A percentile compares a stretch with the other conserved stretches of the same genome.
These are phyloP conservation scores for Anarrhichthys ocellatus DNA, from an alignment of 2,113 vertebrate species.

Conservation along the genomic window DNA sequence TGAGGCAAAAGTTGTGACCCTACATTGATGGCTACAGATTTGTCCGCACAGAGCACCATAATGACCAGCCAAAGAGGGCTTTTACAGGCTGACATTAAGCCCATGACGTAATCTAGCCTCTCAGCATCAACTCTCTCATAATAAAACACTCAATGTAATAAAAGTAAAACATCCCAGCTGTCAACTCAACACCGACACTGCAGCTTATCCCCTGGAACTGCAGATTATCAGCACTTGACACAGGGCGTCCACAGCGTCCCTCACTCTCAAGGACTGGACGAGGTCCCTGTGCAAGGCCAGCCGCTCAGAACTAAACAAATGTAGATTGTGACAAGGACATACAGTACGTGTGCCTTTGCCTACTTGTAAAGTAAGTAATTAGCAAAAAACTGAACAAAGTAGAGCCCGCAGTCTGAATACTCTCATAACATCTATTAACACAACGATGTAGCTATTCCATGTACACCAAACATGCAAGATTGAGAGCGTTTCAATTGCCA, in stretches of 20 bases:
- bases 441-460: background rate
- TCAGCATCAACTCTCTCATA: constrained; percentile 35
- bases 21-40: constrained; percentile 13
- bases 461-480: background rate
- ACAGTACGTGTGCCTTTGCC: background rate
- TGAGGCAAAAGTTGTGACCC: constrained; percentile 6
- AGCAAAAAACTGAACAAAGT: background rate
- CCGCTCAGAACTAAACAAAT: constrained; percentile 16
- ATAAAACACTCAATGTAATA: constrained; percentile 36
- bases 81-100: constrained; percentile 48
- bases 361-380: background rate
- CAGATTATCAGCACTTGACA: constrained; percentile 51
- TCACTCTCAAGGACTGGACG: constrained; percentile 22
- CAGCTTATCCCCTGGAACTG: constrained; percentile 49
- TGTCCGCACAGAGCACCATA: constrained; percentile 1
- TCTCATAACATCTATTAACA: background rate
- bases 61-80: constrained; percentile 41
- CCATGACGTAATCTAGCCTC: constrained; percentile 50
- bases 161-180: constrained; percentile 10
- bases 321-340: background rate
- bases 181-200: constrained; percentile 38
- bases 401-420: background rate
- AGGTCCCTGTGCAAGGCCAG: background rate
- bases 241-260: constrained; percentile 13
- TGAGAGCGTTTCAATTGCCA: background rate